Evolutionary conservation across 2,113 vertebrate genomes (phyloP), one percentile per base, ranked within the genome.

Genomic region (Pterocles gutturalis): DNA sequence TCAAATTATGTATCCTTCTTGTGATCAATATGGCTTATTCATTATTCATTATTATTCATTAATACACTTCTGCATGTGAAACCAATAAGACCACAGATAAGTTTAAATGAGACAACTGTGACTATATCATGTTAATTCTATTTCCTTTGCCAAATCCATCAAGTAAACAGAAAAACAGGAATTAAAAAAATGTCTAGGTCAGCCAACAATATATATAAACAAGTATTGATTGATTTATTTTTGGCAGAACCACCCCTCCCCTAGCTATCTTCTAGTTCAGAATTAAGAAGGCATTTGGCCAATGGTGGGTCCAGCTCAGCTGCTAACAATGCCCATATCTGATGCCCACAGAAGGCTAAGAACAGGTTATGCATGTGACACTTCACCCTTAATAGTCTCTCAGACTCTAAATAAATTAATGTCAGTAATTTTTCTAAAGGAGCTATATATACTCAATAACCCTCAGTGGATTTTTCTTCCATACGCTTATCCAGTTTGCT

Each of bases 261-360:
- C 13, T 43, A 41, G 13, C 5, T 75, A 7, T 51, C 67, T 87
- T 51, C 70, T 64, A 64, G 43, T 17, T 76, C 38, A 55, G 57
- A 75, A 67, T n/a, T 34, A 84, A 51, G 10, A 31, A 81, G 4
- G 5, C 5, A 12, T 31, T 70, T 72, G 31, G 36, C 13, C 31
- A 66, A 0, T 1, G 25, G 53, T 51, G 8, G n/a, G n/a, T 67
- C 5, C 15, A 43, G 25, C 43, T 73, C 6, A 0, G 18, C 0
- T 33, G 5, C 51, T 82, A 31, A 36, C 28, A 71, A 10, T 7
- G 41, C 48, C 7, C 19, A 10, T 17, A n/a, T 12, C 1, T 82
- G 21, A 66, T 7, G 13, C 14, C 33, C 48, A 46, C 0, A 1
- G 21, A 45, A 54, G 12, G 11, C 14, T 41, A 66, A 67, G 13